These are phyloP conservation scores for Coelinius sp. DNA, from an alignment of 2,888 invertebrate species.

Conservation along the genomic window DNA sequence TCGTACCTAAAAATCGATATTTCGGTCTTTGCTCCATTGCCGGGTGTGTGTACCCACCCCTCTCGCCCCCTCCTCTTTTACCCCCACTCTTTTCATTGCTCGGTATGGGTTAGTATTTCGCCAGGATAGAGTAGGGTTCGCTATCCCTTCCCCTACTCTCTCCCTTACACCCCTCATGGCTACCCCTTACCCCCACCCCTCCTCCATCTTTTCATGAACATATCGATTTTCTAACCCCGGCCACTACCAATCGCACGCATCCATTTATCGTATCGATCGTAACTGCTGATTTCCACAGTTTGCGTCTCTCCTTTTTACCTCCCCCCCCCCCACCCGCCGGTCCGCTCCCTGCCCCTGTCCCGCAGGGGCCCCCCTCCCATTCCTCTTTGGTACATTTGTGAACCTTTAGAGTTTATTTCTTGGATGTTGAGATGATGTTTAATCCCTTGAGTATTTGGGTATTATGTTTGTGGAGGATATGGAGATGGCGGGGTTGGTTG, in stretches of 20 bases:
- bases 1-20: constrained; percentile 81
- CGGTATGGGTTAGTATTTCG: constrained; percentile 36
- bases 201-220: constrained; percentile 45
- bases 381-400: neutral
- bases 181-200: constrained; percentile 42
- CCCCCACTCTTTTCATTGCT: too few relatives aligned
- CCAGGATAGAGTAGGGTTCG: constrained; percentile 58
- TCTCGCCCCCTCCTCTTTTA: too few relatives aligned
- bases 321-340: constrained; percentile 2
- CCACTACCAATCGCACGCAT: constrained; percentile 81
- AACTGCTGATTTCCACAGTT: constrained; percentile 69
- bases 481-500: too few relatives aligned
- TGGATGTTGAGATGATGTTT: too few relatives aligned
- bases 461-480: too few relatives aligned
- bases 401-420: too few relatives aligned
- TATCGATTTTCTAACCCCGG: constrained; percentile 68
- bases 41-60: constrained; percentile 36
- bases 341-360: neutral
- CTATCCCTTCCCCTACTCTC: constrained; percentile 45
- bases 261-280: constrained; percentile 85
- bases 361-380: neutral
- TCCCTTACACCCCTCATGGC: neutral
- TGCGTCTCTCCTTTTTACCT: constrained; percentile 54
- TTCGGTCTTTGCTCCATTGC: constrained; percentile 80
- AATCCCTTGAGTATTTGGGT: too few relatives aligned